These are phyloP conservation scores for Talpa occidentalis DNA, from an alignment of 2,113 vertebrate genomes.

Conservation along the genomic window DNA sequence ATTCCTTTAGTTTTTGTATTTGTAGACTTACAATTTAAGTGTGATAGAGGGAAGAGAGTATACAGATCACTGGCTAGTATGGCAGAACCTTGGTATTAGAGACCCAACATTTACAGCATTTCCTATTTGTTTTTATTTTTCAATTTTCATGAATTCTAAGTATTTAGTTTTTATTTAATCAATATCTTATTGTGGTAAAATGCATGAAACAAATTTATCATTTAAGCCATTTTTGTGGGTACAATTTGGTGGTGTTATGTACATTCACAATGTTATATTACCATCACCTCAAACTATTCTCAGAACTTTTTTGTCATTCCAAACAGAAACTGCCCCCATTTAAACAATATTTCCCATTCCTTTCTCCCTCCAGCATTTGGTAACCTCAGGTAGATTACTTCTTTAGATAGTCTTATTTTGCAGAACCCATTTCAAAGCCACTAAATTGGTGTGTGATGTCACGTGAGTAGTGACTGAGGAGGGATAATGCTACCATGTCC, in stretches of 20 bases:
- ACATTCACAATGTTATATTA: not conserved
- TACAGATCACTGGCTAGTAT: not conserved
- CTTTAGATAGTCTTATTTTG: not conserved
- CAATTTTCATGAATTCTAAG: not conserved
- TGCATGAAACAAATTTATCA: not conserved
- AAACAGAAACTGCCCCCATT: not conserved
- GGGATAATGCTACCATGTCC: not conserved
- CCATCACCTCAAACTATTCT: not conserved
- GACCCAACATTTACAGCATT: not conserved
- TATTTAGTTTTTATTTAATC: not conserved
- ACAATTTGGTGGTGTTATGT: not conserved
- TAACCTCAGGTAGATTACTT: not conserved
- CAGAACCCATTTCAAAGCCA: not conserved
- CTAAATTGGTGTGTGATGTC: fast-evolving
- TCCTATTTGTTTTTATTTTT: not conserved
- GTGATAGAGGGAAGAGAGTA: not conserved
- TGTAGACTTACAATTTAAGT: not conserved
- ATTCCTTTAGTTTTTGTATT: not conserved
- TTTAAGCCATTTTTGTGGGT: not conserved
- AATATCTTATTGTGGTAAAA: not conserved
- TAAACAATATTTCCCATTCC: not conserved
- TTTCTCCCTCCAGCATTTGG: not conserved
- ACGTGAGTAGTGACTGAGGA: not conserved
- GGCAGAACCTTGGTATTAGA: not conserved
- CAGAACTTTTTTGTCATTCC: not conserved